Conservation (phyloP, 2,797 vertebrate genomes). For the Nasua narica region DNA sequence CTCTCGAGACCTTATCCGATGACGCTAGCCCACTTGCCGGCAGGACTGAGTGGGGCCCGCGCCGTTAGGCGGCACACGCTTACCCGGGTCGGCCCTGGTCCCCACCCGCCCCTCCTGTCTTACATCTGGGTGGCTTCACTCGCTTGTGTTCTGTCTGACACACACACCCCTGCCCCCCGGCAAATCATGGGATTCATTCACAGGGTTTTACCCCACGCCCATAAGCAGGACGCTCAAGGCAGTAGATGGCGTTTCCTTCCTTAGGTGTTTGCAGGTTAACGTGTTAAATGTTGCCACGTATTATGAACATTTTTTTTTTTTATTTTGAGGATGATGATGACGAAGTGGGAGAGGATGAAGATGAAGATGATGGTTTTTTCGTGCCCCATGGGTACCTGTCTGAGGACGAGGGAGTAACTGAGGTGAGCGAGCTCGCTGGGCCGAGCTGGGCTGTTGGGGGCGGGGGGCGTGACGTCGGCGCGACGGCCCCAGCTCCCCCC, state of each 20-base stretch:
- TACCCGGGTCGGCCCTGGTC: rapidly evolving
- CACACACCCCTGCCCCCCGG: too few species aligned
- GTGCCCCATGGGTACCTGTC: conserved; percentile 99
- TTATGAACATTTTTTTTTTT: background rate
- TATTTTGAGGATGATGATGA: conserved; percentile 94
- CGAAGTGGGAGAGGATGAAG: conserved; percentile 92
- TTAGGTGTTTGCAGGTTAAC: background rate
- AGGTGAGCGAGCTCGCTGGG: conserved; percentile 76
- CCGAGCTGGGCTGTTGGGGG: too few species aligned
- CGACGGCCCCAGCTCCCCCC: background rate
- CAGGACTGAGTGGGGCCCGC: background rate
- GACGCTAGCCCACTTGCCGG: background rate
- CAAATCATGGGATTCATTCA: rapidly evolving
- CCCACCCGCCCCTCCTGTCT: background rate
- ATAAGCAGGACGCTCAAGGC: rapidly evolving
- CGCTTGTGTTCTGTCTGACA: background rate
- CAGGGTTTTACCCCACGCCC: background rate
- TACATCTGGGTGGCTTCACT: background rate
- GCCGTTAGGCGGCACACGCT: background rate
- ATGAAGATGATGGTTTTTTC: conserved; percentile 97
- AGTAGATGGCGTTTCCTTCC: background rate
- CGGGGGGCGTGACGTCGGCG: rapidly evolving
- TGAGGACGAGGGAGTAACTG: conserved; percentile 94
- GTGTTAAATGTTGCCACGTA: background rate
- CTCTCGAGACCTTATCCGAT: background rate